Base-by-base conservation (phyloP, 2,888 invertebrate species). In the Ophion ellenae region DNA sequence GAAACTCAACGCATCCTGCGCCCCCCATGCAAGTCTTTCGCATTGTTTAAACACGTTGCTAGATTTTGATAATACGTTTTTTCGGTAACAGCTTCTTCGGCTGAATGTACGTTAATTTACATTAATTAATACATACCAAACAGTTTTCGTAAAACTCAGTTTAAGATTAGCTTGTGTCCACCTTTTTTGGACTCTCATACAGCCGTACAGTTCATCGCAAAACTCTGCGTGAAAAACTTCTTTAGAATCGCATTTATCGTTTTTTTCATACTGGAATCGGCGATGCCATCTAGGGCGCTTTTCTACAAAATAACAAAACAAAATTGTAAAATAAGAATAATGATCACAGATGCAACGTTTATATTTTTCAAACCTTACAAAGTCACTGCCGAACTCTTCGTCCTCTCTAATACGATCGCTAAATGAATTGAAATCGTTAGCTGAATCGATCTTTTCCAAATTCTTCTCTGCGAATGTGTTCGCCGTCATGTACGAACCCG, bases 381-480 rank as follows among this genome's bases (percentile, higher is more conserved):
- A 83, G 53, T 83, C 77, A 53, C 64, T 28, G 40, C 77, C 57
- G 45, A 83, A 71, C 28, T 71, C n/a, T 59, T 63, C 64, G 0
- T 83, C 77, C n/a, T 77, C 20, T 59, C 57, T 70, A 7, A 71
- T 64, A 5, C 77, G 64, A 3, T 10, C 63, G 57, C 71, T 77
- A 63, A 83, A 71, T 9, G 17, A 36, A 64, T 14, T 24, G 47
- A 83, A 74, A 47, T 83, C 77, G 2, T 66, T 64, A 7, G 24
- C 6, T 2, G 71, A 53, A 5, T 57, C 14, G n/a, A 70, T 57
- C 28, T 70, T 61, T 36, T n/a, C 20, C 40, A 40, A 40, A 53
- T 83, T 71, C 45, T 71, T 77, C 47, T 83, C 77, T 14, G 28
- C 53, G 20, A 83, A 77, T 32, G 20, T 20, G 61, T 76, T 53